Evolutionary conservation across 2,113 vertebrate species (phyloP), one percentile per base, ranked within the genome.

Genomic region (Camelus bactrianus): DNA sequence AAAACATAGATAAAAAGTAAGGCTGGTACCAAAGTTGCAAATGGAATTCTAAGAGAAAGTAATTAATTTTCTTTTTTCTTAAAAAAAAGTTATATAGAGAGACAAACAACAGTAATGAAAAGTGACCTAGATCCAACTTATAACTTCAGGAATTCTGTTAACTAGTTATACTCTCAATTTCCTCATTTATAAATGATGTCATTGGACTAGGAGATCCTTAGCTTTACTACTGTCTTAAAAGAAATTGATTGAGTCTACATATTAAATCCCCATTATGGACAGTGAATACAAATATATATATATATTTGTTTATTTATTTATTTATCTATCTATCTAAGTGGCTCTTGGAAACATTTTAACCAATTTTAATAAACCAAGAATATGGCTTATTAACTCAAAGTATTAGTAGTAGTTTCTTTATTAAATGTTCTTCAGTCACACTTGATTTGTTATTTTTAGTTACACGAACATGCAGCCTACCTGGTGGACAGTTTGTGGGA

Each of bases 401-500:
- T 95, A 79, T 42, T 94, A 64, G 19, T 91, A 91, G 9, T 88
- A 60, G 24, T 89, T 88, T 86, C 32, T 92, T 95, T 69, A 76
- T 92, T 95, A 92, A 69, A 83, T 91, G 5, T 73, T 0, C 58
- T 94, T 92, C 87, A 67, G 54, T 98, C 72, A 98, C 77, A 79
- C 3, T 97, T 97, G 83, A 80, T 97, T 97, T 98, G 84, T 94
- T 96, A 92, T 98, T 98, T 98, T 94, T 95, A 99, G 99, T 99
- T 99, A 96, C 99, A 99, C 15, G 99, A 99, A 97, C 99, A 99
- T 80, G 99, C 99, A 42, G 99, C 99, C 46, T 99, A 99, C 98
- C 98, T 99, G 98, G 99, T 99, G 97, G 99, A 99, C 98, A 99
- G 99, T 87, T 98, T 99, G 97, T 99, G 99, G 99, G 99, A 99